Evolutionary conservation across 2,113 vertebrate species (phyloP).

Genomic region (Choloepus hoffmanni): DNA sequence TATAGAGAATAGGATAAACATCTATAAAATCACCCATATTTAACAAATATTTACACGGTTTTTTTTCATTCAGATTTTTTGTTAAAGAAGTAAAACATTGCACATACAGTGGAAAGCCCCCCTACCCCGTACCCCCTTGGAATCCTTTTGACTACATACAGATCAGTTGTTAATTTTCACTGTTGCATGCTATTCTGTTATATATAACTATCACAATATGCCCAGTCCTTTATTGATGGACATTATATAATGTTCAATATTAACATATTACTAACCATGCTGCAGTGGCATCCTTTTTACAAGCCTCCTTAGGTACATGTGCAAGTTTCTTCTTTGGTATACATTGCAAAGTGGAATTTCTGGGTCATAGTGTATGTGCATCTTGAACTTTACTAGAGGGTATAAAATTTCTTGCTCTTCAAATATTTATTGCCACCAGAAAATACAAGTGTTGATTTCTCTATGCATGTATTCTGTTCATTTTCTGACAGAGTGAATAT

Average conservation of each 20-base stretch:
- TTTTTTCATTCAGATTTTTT: not conserved
- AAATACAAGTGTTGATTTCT: not conserved
- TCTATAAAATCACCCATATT: not conserved
- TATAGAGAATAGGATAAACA: not conserved
- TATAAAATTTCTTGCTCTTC: not conserved
- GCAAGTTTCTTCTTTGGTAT: not conserved
- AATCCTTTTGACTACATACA: not conserved
- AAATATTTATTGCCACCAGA: not conserved
- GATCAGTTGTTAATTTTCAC: not conserved
- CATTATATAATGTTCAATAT: not conserved
- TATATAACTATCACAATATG: not conserved
- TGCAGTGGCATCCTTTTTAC: not conserved
- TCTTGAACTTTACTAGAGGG: not conserved
- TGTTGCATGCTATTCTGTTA: not conserved
- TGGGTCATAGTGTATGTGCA: not conserved
- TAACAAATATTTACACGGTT: not conserved
- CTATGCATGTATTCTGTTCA: not conserved
- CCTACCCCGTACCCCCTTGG: no score
- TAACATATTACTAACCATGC: not conserved
- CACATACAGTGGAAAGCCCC: no score
- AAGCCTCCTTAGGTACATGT: not conserved
- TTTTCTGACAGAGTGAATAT: conserved; percentile 92
- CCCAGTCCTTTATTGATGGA: not conserved
- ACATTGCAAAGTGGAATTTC: not conserved
- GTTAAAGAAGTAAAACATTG: not conserved